phyloP scores from a whole-genome alignment of 2,113 vertebrate species.

The Rhizomys pruinosus region DNA sequence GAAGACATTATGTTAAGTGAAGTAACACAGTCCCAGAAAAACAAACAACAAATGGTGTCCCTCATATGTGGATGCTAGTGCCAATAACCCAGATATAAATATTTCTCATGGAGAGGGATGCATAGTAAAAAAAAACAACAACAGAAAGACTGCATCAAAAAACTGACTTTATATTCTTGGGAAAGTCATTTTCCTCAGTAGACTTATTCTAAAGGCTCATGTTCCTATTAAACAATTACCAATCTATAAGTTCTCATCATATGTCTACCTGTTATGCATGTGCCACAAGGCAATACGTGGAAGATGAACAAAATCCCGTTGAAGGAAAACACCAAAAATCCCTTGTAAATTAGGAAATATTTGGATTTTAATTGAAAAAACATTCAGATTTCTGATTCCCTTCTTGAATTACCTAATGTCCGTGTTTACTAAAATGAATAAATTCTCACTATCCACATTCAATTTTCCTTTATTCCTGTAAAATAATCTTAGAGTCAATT shows the following conservation, averaged over 20 bases:
- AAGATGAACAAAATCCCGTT: neutral
- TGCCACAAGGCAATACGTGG: neutral
- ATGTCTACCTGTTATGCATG: neutral
- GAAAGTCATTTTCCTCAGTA: neutral
- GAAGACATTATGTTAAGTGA: too few relatives aligned
- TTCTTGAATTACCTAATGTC: neutral
- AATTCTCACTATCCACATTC: neutral
- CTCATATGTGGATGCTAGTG: too few relatives aligned
- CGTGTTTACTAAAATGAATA: neutral
- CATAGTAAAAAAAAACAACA: too few relatives aligned
- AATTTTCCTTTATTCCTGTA: neutral
- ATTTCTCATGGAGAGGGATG: too few relatives aligned
- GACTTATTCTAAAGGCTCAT: neutral
- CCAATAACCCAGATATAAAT: too few relatives aligned
- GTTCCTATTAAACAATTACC: neutral
- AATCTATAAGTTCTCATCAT: neutral
- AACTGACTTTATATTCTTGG: too few relatives aligned
- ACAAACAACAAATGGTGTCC: too few relatives aligned
- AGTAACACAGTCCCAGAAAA: too few relatives aligned
- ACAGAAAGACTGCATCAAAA: too few relatives aligned
- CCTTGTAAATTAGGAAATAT: neutral
- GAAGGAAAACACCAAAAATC: neutral
- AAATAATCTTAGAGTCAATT: neutral
- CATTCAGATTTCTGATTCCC: neutral
- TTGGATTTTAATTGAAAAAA: neutral